Evolutionary conservation across 2,113 vertebrate genomes (phyloP), one percentile per base, ranked within the genome.

Genomic region (Protobothrops flavoviridis): DNA sequence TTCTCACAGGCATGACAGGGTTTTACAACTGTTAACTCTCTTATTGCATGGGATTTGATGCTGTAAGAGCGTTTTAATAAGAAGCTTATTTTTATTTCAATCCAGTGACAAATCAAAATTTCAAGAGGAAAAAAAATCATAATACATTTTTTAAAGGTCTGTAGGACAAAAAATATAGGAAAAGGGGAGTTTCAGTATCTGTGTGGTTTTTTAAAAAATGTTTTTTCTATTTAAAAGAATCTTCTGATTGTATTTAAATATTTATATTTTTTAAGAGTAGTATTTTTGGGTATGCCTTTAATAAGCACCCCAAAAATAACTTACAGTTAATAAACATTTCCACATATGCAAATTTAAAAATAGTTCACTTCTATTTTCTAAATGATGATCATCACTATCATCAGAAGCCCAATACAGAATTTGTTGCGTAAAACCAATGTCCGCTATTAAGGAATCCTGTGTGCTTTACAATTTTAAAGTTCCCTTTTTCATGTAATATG

Each of bases 1-100:
- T 98, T 98, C 97, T 97, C 95, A 91, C 97, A 98, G 97, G 98
- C 98, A 97, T 97, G 96, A 97, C 98, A 97, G 97, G 97, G 97
- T 98, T 97, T 50, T 97, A 97, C 96, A 97, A 96, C 97, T 97
- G 97, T 98, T 98, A 98, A 97, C 97, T 97, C 96, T 97, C 97
- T 97, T 97, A 98, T 96, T 97, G 97, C 96, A 95, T 94, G 95
- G 96, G 96, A 97, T 97, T 97, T 97, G 94, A 96, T 97, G 96
- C 98, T 97, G 95, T 97, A 95, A 97, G 95, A 98, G 91, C 94
- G 94, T 98, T 98, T 97, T 98, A 98, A 98, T 98, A 97, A 98
- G 96, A 95, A 96, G 93, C 94, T 97, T 97, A 94, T 97, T 98
- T 97, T 97, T 97, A 94, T 97, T 97, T 97, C 94, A 96, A 91